Conservation (phyloP, 2,113 vertebrate genomes). For the Tachysurus fulvidraco region DNA sequence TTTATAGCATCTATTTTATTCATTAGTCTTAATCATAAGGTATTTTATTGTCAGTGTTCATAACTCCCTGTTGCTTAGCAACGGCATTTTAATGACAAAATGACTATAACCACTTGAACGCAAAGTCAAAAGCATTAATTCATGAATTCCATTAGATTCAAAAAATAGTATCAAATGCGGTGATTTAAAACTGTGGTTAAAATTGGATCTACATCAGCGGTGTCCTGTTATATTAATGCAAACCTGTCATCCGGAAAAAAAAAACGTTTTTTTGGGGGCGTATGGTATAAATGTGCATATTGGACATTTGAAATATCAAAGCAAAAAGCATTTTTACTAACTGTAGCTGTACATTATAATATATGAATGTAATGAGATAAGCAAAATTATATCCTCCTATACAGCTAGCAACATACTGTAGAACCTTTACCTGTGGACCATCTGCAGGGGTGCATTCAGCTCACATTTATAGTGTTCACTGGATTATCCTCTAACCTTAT, state of each 20-base stretch:
- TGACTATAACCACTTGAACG: neutral
- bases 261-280: neutral
- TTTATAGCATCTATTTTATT: neutral
- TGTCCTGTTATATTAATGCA: constrained; percentile 16
- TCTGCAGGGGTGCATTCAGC: neutral
- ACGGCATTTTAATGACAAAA: neutral
- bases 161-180: neutral
- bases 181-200: neutral
- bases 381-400: neutral
- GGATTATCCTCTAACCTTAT: neutral
- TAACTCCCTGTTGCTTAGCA: neutral
- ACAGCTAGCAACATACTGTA: neutral
- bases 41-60: neutral
- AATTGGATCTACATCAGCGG: neutral
- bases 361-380: neutral
- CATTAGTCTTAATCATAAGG: neutral
- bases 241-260: neutral
- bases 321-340: neutral
- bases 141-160: neutral
- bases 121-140: neutral
- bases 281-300: too few species aligned
- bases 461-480: neutral
- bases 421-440: neutral
- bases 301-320: neutral
- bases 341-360: neutral